phyloP scores from a whole-genome alignment of 2,888 invertebrate genomes.

The Perithous albicinctus region DNA sequence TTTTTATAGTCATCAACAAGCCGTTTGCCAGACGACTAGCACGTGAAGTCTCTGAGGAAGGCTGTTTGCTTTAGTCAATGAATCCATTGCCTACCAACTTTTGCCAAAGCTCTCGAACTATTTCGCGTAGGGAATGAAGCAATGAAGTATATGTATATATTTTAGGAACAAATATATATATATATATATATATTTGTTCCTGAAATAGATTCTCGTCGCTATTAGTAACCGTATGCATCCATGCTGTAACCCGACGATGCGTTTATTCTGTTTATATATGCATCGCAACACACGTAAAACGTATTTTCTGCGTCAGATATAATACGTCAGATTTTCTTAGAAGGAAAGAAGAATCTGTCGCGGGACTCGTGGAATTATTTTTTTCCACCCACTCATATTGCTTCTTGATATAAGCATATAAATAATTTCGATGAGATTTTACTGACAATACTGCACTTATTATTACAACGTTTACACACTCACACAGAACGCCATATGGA shows the following conservation, averaged over 20 bases:
- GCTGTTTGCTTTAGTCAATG: slow-evolving; percentile 36
- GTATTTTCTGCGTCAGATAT: background rate
- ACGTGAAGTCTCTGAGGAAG: slow-evolving; percentile 4
- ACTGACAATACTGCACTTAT: no score
- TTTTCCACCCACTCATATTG: no score
- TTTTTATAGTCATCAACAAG: background rate
- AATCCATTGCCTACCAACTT: slow-evolving; percentile 28
- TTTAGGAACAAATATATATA: no score
- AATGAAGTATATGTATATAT: no score
- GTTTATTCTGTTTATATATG: background rate
- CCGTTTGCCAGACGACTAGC: background rate
- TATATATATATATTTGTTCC: background rate
- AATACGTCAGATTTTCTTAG: background rate
- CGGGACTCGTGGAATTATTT: no score
- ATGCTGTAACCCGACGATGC: background rate
- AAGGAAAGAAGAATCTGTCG: background rate
- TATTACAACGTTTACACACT: no score
- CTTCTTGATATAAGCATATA: no score
- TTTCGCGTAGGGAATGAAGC: slow-evolving; percentile 1
- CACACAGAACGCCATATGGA: no score
- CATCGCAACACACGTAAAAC: background rate
- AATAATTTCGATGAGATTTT: no score
- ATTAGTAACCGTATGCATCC: background rate
- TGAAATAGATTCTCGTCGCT: background rate
- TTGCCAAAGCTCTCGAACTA: slow-evolving; percentile 37